Conservation (phyloP, 2,113 vertebrate species). For the Coptodon bakossiorum region DNA sequence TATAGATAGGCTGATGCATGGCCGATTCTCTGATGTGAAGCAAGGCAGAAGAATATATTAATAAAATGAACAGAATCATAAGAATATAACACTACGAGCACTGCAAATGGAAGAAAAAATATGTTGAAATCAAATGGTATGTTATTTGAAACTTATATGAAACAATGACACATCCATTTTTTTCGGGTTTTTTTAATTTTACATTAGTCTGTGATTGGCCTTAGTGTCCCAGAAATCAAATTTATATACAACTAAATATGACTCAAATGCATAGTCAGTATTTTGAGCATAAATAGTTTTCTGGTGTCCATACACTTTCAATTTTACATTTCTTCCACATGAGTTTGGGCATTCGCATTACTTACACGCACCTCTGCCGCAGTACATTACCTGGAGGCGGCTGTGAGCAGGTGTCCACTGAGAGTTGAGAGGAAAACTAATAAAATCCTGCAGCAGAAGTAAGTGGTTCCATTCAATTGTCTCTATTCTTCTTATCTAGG, state of each 20-base stretch:
- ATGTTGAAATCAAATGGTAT: neutral
- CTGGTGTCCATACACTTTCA: neutral
- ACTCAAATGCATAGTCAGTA: neutral
- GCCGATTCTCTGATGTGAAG: neutral
- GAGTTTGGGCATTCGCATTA: neutral
- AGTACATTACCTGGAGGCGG: neutral
- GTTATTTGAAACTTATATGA: neutral
- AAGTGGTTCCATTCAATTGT: neutral
- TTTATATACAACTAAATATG: neutral
- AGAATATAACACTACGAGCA: neutral
- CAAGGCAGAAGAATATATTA: neutral
- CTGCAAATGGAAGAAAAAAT: neutral
- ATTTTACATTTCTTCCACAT: neutral
- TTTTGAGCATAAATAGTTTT: neutral
- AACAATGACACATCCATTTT: neutral
- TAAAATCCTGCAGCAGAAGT: neutral
- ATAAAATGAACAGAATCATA: neutral
- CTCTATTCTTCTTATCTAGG: neutral
- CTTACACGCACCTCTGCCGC: neutral
- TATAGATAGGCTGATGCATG: neutral
- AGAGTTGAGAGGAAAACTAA: neutral
- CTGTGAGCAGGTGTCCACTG: neutral
- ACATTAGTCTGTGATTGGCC: neutral
- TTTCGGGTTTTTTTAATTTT: too few species aligned
- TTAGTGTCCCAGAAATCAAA: neutral